These are phyloP conservation scores for Saccostrea echinata DNA, from an alignment of 1,140 invertebrate genomes.

Conservation along the genomic window DNA sequence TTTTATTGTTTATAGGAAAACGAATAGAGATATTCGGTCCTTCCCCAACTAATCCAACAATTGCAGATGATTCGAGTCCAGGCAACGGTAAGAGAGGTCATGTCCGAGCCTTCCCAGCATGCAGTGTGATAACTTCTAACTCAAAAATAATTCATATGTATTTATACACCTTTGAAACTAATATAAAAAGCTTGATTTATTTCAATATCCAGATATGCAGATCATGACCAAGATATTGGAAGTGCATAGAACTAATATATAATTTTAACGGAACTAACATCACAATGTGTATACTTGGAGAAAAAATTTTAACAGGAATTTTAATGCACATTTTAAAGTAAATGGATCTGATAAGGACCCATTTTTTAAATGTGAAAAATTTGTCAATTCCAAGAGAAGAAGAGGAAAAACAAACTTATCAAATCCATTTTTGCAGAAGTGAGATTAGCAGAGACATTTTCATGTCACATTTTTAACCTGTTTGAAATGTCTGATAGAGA, in stretches of 20 bases:
- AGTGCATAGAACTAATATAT: slow-evolving; percentile 26
- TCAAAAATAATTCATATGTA: slow-evolving; percentile 19
- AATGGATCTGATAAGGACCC: slow-evolving; percentile 18
- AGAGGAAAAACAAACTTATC: background rate
- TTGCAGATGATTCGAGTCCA: background rate
- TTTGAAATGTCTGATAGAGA: background rate
- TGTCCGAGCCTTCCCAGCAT: slow-evolving; percentile 32
- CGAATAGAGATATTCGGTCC: slow-evolving; percentile 22
- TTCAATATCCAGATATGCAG: slow-evolving; percentile 28
- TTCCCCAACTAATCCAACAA: slow-evolving; percentile 32
- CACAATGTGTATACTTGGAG: slow-evolving; percentile 5
- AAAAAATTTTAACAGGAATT: background rate
- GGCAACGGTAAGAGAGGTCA: slow-evolving; percentile 24
- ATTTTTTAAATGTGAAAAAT: background rate
- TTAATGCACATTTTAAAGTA: slow-evolving; percentile 11
- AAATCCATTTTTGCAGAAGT: background rate
- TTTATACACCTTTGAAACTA: slow-evolving; percentile 23
- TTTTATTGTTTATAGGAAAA: slow-evolving; percentile 28
- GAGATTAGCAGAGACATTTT: background rate
- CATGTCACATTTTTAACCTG: background rate
- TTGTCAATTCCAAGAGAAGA: background rate
- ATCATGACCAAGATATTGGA: background rate
- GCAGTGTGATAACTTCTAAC: slow-evolving; percentile 36
- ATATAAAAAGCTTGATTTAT: slow-evolving; percentile 34
- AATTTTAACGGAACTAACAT: slow-evolving; percentile 21